Evolutionary conservation across 2,797 vertebrate genomes (phyloP), one percentile per base, ranked within the genome.

Genomic region (Coendou prehensilis): DNA sequence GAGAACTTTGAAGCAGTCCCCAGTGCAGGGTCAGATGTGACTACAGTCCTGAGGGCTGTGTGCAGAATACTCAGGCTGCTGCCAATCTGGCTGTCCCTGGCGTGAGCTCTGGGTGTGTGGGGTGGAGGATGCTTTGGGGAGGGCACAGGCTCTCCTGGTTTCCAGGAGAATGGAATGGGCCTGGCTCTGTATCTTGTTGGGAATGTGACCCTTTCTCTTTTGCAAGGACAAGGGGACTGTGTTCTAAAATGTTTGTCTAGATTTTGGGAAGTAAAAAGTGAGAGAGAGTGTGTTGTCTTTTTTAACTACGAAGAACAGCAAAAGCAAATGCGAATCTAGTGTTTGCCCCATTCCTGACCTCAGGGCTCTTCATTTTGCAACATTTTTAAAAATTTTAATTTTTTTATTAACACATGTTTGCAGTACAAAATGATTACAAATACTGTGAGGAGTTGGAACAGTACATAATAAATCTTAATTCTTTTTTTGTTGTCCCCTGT

Each of bases 21-120:
- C 7, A 6, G 47, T 71, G 41, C 52, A 9, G 63, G 50, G 1
- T 17, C 11, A 13, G 45, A 2, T 26, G 37, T 14, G 9, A 37
- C 6, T 15, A 0, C 1, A 2, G 11, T 22, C 4, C 22, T 1
- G 2, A 1, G 20, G 10, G 28, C 78, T 82, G 41, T 26, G 69
- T 33, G 52, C 30, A 76, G 4, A 79, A 54, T 5, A 41, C 71
- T 1, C 41, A 15, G 22, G 4, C 5, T 1, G 15, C 33, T n/a
- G 3, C 59, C 4, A 15, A 8, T 28, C 47, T 8, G 45, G 45
- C 6, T 1, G n/a, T 20, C 45, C 26, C 41, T 28, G 45, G 41
- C 13, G 23, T 76, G 45, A 50, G 73, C 73, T 28, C 45, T 2
- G 2, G 45, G 45, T 14, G 13, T 28, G 22, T 45, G 33, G 14